Percentiles rank a stretch among this genome's conserved stretches.
Evolutionary conservation across 2,113 vertebrate species (phyloP).

Genomic region (Acrocephalus arundinaceus): DNA sequence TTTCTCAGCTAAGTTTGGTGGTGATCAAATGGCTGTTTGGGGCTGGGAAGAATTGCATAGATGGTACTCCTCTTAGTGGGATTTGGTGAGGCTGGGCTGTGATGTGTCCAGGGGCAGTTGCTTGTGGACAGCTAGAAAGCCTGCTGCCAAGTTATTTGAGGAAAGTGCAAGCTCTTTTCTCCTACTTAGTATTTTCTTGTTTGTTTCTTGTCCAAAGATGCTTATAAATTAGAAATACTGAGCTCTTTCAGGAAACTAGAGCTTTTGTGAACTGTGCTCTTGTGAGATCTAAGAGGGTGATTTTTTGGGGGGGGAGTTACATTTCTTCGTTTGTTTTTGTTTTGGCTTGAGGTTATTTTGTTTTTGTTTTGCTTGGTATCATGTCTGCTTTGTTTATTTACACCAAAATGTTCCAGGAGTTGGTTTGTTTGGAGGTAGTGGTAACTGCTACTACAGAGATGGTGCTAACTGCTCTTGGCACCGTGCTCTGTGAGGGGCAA

Average conservation of each 20-base stretch:
- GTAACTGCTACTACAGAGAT: neutral
- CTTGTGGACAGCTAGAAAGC: neutral
- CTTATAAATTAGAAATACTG: neutral
- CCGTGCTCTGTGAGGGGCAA: neutral
- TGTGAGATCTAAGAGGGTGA: neutral
- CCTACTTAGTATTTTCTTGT: neutral
- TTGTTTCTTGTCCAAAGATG: neutral
- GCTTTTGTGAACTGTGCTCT: neutral
- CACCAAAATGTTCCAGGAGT: neutral
- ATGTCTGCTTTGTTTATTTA: neutral
- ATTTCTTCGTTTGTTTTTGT: neutral
- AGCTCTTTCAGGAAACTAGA: neutral
- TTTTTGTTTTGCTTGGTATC: neutral
- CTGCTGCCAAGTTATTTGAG: neutral
- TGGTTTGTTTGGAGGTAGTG: neutral
- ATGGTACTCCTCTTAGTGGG: neutral
- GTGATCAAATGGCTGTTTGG: neutral
- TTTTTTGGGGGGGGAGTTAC: neutral
- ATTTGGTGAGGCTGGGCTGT: neutral
- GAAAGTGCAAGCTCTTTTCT: neutral
- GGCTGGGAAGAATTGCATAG: neutral
- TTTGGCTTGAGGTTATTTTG: neutral
- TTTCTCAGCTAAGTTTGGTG: neutral
- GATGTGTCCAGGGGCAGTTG: neutral
- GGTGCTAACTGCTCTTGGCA: neutral